Conservation (phyloP, 2,797 vertebrate species). For the Myiotriccus ornatus region DNA sequence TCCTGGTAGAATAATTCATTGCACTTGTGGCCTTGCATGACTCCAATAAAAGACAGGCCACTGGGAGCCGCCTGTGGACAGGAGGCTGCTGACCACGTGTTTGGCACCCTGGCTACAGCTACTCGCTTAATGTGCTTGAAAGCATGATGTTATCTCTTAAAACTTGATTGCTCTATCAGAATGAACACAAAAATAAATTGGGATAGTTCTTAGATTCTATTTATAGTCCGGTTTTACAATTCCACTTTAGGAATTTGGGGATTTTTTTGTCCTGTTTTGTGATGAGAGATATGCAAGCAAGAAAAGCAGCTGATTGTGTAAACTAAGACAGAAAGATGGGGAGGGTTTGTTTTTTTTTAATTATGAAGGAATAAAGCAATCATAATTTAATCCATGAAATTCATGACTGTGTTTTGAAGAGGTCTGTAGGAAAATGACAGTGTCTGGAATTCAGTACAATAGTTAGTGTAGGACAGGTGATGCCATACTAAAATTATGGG, state of each 20-base stretch:
- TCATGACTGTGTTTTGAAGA: background rate
- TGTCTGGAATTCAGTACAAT: background rate
- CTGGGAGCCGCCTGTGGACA: background rate
- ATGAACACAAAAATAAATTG: background rate
- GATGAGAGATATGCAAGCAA: background rate
- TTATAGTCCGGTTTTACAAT: background rate
- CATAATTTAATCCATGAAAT: background rate
- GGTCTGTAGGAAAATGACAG: background rate
- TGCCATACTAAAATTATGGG: background rate
- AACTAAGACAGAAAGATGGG: background rate
- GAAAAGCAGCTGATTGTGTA: background rate
- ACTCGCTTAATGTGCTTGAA: background rate
- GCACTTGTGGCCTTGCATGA: background rate
- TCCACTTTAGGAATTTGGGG: background rate
- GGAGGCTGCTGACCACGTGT: background rate
- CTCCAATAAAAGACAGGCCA: background rate
- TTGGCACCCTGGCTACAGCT: background rate
- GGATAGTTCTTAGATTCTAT: background rate
- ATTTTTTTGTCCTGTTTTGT: background rate
- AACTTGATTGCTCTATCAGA: background rate
- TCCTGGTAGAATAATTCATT: conserved; percentile 1
- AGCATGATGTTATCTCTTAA: background rate
- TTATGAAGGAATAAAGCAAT: background rate
- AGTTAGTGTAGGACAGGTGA: background rate
- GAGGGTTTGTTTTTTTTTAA: background rate